Base-by-base conservation (phyloP, 2,113 vertebrate genomes). In the Aptenodytes forsteri region DNA sequence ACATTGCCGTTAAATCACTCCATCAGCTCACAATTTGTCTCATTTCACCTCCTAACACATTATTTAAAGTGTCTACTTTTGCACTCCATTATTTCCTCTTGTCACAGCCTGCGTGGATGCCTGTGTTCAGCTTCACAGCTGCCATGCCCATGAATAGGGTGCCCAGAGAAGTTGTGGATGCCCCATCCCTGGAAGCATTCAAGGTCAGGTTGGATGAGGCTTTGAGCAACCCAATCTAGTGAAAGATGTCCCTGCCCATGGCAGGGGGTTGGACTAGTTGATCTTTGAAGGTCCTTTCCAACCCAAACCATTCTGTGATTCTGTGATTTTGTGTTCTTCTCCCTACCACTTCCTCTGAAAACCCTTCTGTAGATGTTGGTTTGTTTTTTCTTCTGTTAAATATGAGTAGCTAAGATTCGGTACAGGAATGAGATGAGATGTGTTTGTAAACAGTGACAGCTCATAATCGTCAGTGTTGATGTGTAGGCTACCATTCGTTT, bases 21-120 rank as follows among this genome's bases (percentile, higher is more conserved):
- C n/a, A 87, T 87, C 65, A 83, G 67, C 62, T 88, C 55, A 70
- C 46, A 72, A 40, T 93, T 96, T 92, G 47, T 82, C 72, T 84
- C 42, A 40, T 91, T 89, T 89, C 2, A 78, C 89, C 96, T 97
- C 78, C 56, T 91, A 91, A 36, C 30, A n/a, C 38, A 59, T 87
- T 38, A 56, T 76, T 96, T 89, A 46, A 66, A 87, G 18, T 75
- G 77, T 55, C 55, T 55, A 12, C 58, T 96, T 92, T 55, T 84
- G 38, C 42, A 52, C 40, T 90, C 49, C 13, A 27, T 84, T 78
- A 89, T 89, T 83, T 70, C 29, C 16, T 87, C 80, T 52, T 72
- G 38, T 90, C 38, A 65, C 44, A 90, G 40, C 59, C 29, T 66
- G 65, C 9, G 3, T 58, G 67, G 15, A 36, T 83, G 66, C 18